Base-by-base conservation (phyloP, 2,888 invertebrate genomes). In the Pasiphila rectangulata region DNA sequence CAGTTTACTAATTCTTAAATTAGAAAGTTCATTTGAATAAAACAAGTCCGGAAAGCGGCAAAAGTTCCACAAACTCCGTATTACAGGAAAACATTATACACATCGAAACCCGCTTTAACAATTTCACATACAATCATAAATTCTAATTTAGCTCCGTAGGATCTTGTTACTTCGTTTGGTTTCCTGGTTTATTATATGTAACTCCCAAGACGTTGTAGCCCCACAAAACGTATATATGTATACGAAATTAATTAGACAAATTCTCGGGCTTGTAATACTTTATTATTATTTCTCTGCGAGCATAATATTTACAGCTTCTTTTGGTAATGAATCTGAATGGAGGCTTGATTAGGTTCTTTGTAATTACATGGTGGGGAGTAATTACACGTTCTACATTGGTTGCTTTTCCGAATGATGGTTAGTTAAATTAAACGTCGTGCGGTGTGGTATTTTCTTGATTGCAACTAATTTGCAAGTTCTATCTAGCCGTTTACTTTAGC, bases 241-340 rank as follows among this genome's bases (percentile, higher is more conserved):
- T 82, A 84, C 82, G 81, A 88, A 87, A 88, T 88, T 88, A 88
- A 88, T 88, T 88, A 88, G 83, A 81, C 82, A 77, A 86, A 85
- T 83, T 83, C 83, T 82, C 71, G 74, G 70, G 75, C 84, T 78
- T 78, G 82, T 85, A 81, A 86, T 86, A 85, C 86, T 87, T 87
- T 86, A 87, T 83, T 86, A 88, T 85, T 84, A 87, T 83, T 84
- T 84, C 77, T 84, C 77, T 78, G 76, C 72, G 71, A 75, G 68
- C 66, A 73, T 79, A 75, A 78, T 85, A 86, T 86, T 87, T 83
- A 87, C 86, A 82, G 75, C 84, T 80, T 75, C 80, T 72, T 69
- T 65, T 64, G 61, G 73, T 80, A 78, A 79, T 77, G 80, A 73
- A 82, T 82, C 75, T 81, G 83, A 86, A 86, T 83, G 70, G 80